Evolutionary conservation across 2,113 vertebrate genomes (phyloP), one percentile per base, ranked within the genome.

Genomic region (Amblyornis subalaris): DNA sequence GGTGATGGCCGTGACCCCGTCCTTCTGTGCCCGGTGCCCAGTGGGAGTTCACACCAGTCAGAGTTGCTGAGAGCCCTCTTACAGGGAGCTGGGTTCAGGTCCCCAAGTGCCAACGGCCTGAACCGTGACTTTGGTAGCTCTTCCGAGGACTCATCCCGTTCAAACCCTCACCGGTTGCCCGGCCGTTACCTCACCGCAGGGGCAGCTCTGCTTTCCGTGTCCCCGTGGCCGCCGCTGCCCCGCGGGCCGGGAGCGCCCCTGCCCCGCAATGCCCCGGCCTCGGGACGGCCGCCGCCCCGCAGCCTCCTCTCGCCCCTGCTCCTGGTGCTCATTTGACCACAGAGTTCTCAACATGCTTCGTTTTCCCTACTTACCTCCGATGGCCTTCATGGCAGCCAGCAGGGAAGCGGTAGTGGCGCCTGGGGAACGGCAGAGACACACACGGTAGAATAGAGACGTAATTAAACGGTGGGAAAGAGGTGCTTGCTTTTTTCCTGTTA

Each of bases 381-480:
- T 8, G 76, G 60, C 73, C 86, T 57, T 1, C 53, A 70, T 50
- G 53, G 74, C 87, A 82, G 58, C 36, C 89, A 15, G 89, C 74
- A 33, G 69, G 89, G 15, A 51, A 88, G 10, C n/a, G 13, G 9
- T 24, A 61, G 58, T 9, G 51, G 58, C 44, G 42, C 84, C 66
- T 21, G 44, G 70, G 91, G 77, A 94, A 45, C 26, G 31, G n/a
- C 76, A 76, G 65, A 79, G 16, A 23, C 54, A 29, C 54, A 65
- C 51, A 16, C 15, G 2, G 74, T 9, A 14, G 47, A 77, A 48
- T 4, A 54, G 24, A 77, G 74, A 36, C 3, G 12, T 48, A 73
- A 91, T 96, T 93, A 92, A 94, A 90, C 88, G 81, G 93, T 38
- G 51, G 88, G 94, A 67, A 83, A 80, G 69, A 91, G 51, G 61